Evolutionary conservation across 2,797 vertebrate genomes (phyloP), one percentile per base, ranked within the genome.

Genomic region (Myotis planiceps): DNA sequence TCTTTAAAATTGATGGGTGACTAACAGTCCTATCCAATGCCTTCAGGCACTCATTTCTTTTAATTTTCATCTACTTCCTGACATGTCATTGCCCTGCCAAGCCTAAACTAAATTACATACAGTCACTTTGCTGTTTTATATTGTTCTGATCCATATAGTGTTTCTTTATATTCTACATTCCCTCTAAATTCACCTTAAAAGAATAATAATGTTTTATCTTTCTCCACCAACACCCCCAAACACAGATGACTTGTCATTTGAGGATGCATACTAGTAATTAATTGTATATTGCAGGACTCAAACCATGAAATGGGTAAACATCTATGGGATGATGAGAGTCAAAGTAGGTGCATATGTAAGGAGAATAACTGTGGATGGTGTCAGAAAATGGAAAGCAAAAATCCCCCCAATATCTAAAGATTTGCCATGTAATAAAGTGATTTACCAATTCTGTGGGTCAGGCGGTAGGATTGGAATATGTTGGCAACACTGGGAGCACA

Each of bases 121-220:
- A 65, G 16, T 65, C 32, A 53, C 9, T 65, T 90, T 58, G 21
- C 34, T 65, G 18, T 72, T 71, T 96, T 75, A 5, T 39, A 65
- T 29, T 58, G 12, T 32, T 84, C 25, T 88, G 45, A 66, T 3
- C 25, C 6, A 15, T 37, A 83, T 69, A 4, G 8, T 34, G 27
- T 80, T 68, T 42, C 49, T 82, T n/a, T 78, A 16, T 39, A 13
- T 42, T 55, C 34, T 42, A 29, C 3, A 19, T 51, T 0, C 3
- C 14, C n/a, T 94, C 25, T 58, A 87, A 92, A 51, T 32, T 8
- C 5, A 2, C 3, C 7, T 85, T 65, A 37, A 76, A 76, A 69
- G 34, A 71, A 65, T n/a, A 79, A 23, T n/a, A 29, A 13, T 86
- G 1, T 29, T 39, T 65, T 83, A 0, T 81, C 45, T 55, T 1